Evolutionary conservation across 2,113 vertebrate species (phyloP), one percentile per base, ranked within the genome.

Genomic region (Uria lomvia): DNA sequence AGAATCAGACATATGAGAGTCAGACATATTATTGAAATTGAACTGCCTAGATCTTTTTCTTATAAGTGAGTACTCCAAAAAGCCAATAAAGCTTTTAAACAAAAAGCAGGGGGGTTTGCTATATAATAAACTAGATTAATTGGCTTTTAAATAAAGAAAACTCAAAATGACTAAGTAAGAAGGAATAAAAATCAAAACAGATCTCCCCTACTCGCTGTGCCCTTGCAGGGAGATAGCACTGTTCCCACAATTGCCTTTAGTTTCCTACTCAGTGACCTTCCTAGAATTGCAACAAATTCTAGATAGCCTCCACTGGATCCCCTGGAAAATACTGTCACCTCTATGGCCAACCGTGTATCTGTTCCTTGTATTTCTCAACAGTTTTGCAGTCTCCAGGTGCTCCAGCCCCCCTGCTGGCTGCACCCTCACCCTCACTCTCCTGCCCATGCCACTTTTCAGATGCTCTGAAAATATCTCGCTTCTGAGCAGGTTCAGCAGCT

Each of bases 21-120:
- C 90, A 92, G 85, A 93, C 32, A 50, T 92, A 90, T 70, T 90
- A 92, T 50, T 94, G 91, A 97, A 94, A 92, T 62, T 76, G 79
- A 83, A 86, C 79, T 80, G 59, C 42, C 50, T 70, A 66, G 50
- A 66, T 91, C 45, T 96, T 95, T 76, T 65, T 65, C 72, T 86
- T 84, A 20, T 59, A 76, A 70, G 75, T 29, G 40, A 90, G 43
- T 45, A 80, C 59, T 95, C 78, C 79, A 95, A 86, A 93, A 90
- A 86, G 58, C 71, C 94, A 94, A 80, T 94, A 93, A 95, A 68
- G 67, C 62, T 94, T 73, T 88, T 73, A 86, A 94, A 93, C 62
- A 94, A 83, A 90, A 92, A 90, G 22, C 12, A 49, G 13, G 30
- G 11, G 0, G 3, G 36, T 56, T 66, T 75, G n/a, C 75, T 80